phyloP scores from a whole-genome alignment of 2,113 vertebrate genomes.

The Orcinus orca region DNA sequence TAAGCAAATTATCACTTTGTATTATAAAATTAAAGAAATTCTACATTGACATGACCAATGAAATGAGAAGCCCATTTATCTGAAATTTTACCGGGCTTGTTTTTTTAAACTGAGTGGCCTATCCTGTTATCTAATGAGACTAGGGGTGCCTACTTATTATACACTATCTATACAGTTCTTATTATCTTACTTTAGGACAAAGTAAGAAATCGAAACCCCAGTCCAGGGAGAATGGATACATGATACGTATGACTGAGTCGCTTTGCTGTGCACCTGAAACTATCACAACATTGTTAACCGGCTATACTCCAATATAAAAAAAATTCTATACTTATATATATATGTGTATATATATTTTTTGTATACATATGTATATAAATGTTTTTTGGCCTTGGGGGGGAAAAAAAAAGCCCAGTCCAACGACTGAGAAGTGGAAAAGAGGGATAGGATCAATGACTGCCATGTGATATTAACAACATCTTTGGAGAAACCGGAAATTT shows the following conservation, averaged over 20 bases:
- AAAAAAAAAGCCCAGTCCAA: not conserved
- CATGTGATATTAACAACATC: not conserved
- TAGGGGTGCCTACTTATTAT: not conserved
- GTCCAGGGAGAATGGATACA: not conserved
- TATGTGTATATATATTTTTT: too few relatives aligned
- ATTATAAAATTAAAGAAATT: constrained; percentile 9
- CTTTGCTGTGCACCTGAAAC: too few relatives aligned
- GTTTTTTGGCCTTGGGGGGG: too few relatives aligned
- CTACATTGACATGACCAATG: not conserved
- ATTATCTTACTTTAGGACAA: not conserved
- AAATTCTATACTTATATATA: too few relatives aligned
- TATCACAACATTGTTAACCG: too few relatives aligned
- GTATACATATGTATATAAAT: too few relatives aligned
- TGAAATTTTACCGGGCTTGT: not conserved
- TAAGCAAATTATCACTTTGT: not conserved
- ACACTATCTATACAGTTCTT: not conserved
- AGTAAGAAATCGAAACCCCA: not conserved
- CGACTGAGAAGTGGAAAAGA: not conserved
- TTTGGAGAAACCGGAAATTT: not conserved
- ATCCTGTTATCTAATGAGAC: not conserved
- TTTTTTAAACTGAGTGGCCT: not conserved
- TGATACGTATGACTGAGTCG: too few relatives aligned
- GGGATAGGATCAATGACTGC: not conserved
- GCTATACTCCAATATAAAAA: too few relatives aligned
- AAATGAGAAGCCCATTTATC: not conserved